Evolutionary conservation across 2,888 invertebrate species (phyloP), one percentile per base, ranked within the genome.

Genomic region (Yponomeuta malinellus): DNA sequence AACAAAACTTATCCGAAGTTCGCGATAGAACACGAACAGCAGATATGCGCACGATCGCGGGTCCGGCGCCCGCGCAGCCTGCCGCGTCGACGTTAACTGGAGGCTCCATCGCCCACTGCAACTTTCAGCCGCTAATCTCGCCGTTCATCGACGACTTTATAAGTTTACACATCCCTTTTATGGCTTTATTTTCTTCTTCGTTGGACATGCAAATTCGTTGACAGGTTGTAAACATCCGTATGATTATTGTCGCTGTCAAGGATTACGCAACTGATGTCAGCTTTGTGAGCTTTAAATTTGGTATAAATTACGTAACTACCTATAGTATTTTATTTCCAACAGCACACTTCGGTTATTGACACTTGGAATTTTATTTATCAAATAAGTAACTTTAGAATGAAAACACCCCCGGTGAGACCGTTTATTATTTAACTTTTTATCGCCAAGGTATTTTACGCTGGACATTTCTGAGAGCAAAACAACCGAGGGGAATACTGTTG

Each of bases 31-130:
- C 64, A 64, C 64, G 64, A 64, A 29, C 64, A 31, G 64, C n/a
- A 10, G 64, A 59, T 12, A 68, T 48, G 37, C 52, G 31, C 52
- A 52, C 29, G 48, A 29, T 23, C 5, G 68, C 48, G 68, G 37
- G 52, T 75, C 78, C 84, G 78, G 91, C 90, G 88, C 87, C 85
- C 90, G 90, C 90, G 88, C 85, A 79, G 83, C 78, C 81, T 77
- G 87, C 86, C 86, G 86, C 82, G 79, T 84, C 76, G 83, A 83
- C 82, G 80, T 83, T 85, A 84, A 91, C 91, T 91, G 90, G 85
- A 90, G 89, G 90, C 86, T 88, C 81, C 85, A 86, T 85, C 82
- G 84, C 76, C 79, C 77, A 76, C 81, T 86, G 86, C 86, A 87
- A 82, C 83, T 81, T 85, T 84, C 85, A 89, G 87, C 48, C 48